Percentiles rank a stretch among this genome's conserved stretches.
phyloP scores from a whole-genome alignment of 1,140 invertebrate genomes.

The Leptoteleia sp. region DNA sequence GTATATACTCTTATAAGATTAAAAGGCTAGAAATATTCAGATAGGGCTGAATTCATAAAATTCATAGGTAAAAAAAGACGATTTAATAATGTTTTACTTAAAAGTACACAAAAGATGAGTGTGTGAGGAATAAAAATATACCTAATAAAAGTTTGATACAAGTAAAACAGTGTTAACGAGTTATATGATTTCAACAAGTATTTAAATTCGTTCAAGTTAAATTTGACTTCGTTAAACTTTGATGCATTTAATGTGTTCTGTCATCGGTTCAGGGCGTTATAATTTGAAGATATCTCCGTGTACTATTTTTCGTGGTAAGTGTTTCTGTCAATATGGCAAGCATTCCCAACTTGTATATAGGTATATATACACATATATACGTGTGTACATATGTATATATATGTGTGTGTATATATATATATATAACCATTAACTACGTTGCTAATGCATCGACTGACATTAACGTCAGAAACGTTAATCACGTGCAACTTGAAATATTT shows the following conservation, averaged over 20 bases:
- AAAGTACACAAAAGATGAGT: too few species aligned
- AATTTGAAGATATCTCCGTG: conserved; percentile 10
- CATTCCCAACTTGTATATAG: too few species aligned
- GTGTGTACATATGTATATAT: too few species aligned
- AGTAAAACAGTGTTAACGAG: not conserved
- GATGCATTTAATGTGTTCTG: conserved; percentile 33
- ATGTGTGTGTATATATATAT: too few species aligned
- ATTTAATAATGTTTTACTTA: too few species aligned
- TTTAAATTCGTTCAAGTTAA: not conserved
- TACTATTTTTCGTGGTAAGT: conserved; percentile 25
- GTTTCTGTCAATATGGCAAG: conserved; percentile 34
- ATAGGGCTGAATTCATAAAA: too few species aligned
- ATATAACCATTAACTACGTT: conserved; percentile 7
- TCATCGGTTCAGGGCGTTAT: conserved; percentile 23
- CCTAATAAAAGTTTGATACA: not conserved
- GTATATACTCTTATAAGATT: too few species aligned
- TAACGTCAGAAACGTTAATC: conserved; percentile 2
- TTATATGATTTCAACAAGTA: not conserved
- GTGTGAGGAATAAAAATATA: too few species aligned
- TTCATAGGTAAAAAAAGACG: too few species aligned
- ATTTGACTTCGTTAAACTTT: conserved; percentile 11
- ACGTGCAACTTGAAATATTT: not conserved
- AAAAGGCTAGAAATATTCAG: too few species aligned
- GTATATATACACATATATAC: too few species aligned
- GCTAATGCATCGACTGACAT: conserved; percentile 21